These are phyloP conservation scores for Tetramorium bicarinatum DNA, from an alignment of 2,888 invertebrate genomes.

Conservation along the genomic window DNA sequence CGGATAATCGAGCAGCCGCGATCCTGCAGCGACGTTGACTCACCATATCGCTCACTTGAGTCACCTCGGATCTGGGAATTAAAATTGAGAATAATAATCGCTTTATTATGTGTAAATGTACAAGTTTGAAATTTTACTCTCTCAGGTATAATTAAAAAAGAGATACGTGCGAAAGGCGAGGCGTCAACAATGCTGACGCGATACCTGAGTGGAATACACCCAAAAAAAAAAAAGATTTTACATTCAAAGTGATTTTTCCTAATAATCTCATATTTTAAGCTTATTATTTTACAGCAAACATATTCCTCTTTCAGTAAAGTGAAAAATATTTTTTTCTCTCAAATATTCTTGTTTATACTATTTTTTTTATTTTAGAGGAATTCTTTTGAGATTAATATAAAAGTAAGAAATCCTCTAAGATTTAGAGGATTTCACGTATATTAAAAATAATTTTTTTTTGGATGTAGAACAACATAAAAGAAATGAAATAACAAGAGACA, in stretches of 20 bases:
- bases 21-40: conserved; percentile 39
- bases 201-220: not conserved
- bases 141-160: not conserved
- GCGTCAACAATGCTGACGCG: not conserved
- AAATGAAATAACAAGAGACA: not conserved
- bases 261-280: no score
- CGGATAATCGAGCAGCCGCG: conserved; percentile 61
- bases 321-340: no score
- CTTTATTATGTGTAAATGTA: not conserved
- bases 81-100: not conserved
- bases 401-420: no score
- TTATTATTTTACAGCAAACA: no score
- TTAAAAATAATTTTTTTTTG: no score
- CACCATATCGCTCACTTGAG: conserved; percentile 14
- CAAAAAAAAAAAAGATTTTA: no score
- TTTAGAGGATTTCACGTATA: no score
- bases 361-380: no score
- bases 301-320: no score
- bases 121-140: not conserved
- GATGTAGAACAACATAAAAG: not conserved
- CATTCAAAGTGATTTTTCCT: no score
- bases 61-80: not conserved
- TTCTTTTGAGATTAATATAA: no score
- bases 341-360: no score
- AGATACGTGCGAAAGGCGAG: not conserved